Evolutionary conservation across 2,888 invertebrate species (phyloP).

Genomic region (Dynastes tityus): DNA sequence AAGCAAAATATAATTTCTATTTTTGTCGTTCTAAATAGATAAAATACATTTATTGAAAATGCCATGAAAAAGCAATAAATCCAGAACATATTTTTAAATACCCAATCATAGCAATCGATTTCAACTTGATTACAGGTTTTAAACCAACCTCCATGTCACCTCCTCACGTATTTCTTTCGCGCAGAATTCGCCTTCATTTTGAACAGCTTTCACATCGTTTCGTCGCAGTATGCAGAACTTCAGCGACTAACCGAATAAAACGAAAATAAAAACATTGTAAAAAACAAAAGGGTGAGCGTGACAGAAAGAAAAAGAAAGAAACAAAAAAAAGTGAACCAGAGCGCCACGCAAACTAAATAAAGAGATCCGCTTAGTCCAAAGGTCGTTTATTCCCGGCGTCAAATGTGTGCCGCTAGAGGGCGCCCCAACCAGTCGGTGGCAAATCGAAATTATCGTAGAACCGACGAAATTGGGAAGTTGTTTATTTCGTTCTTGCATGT

Average conservation of each 20-base stretch:
- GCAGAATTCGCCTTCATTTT: no score
- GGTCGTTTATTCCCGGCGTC: background rate
- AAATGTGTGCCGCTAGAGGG: background rate
- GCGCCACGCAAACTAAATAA: constrained; percentile 2
- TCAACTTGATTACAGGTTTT: no score
- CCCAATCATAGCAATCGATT: no score
- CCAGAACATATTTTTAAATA: no score
- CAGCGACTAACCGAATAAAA: background rate
- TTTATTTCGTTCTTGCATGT: constrained; percentile 28
- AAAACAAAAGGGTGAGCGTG: background rate
- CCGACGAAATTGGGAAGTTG: constrained; percentile 35
- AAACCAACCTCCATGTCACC: no score
- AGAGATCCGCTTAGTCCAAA: background rate
- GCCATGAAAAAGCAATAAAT: no score
- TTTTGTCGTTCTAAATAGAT: no score
- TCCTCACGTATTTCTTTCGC: no score
- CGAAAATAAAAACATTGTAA: background rate
- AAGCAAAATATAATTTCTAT: no score
- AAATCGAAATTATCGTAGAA: constrained; percentile 32
- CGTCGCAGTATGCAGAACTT: no score
- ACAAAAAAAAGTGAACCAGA: background rate
- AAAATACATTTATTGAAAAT: no score
- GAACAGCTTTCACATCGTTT: no score
- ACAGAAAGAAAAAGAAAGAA: background rate
- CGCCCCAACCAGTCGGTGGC: background rate